phyloP scores from a whole-genome alignment of 2,113 vertebrate genomes.

The Nothocercus nigrocapillus region DNA sequence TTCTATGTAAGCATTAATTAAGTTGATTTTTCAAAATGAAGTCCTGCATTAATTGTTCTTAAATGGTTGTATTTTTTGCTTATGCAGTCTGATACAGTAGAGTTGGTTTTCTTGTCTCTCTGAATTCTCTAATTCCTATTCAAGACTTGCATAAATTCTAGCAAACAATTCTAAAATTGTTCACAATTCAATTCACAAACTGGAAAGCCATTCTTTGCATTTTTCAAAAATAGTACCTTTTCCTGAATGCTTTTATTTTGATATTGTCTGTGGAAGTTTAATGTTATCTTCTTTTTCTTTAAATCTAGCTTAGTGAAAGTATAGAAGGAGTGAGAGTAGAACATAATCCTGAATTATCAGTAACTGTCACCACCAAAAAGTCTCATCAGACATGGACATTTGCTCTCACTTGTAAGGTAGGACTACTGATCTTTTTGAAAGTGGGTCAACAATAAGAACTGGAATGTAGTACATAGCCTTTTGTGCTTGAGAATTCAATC shows the following conservation, averaged over 20 bases:
- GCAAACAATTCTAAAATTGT: background rate
- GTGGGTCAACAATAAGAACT: background rate
- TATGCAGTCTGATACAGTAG: background rate
- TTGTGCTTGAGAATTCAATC: background rate
- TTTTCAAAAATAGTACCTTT: background rate
- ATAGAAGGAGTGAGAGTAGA: constrained; percentile 94
- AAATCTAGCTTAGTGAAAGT: constrained; percentile 90
- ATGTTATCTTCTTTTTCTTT: constrained; percentile 35
- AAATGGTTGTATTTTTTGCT: background rate
- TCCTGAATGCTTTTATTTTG: background rate
- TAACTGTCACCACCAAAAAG: constrained; percentile 96
- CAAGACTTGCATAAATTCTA: background rate
- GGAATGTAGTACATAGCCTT: background rate
- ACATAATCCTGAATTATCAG: constrained; percentile 89
- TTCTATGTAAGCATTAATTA: background rate
- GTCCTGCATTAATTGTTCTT: background rate
- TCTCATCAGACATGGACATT: constrained; percentile 96
- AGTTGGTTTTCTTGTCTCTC: background rate
- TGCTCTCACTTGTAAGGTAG: constrained; percentile 96
- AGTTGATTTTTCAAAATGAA: background rate
- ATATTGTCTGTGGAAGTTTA: background rate
- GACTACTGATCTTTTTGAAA: constrained; percentile 34
- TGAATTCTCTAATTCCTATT: background rate
- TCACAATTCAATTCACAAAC: background rate
- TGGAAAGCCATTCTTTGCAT: background rate